phyloP scores from a whole-genome alignment of 2,888 invertebrate species.

The Apomyelois bistriatella region DNA sequence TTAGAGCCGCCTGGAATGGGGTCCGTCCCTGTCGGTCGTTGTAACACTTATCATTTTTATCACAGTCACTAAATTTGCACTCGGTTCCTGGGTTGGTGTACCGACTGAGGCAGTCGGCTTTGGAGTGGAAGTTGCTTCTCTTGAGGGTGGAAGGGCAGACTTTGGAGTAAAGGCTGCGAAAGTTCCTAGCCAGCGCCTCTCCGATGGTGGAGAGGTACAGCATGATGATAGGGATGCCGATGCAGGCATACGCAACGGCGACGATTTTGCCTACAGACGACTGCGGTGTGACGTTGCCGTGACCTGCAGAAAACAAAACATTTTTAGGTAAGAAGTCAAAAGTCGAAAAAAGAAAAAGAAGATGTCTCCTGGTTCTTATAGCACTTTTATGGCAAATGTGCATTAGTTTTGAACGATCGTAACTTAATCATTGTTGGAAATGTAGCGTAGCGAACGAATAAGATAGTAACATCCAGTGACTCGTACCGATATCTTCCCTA shows the following conservation, averaged over 20 bases:
- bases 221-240: constrained; percentile 93
- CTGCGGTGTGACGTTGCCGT: constrained; percentile 90
- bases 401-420: too few species aligned
- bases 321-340: not conserved
- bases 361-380: not conserved
- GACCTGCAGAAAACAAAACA: constrained; percentile 78
- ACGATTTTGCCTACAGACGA: constrained; percentile 89
- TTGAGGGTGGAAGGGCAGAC: constrained; percentile 49
- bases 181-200: constrained; percentile 88
- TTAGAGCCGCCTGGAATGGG: constrained; percentile 69
- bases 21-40: constrained; percentile 44
- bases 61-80: constrained; percentile 37
- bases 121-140: constrained; percentile 41
- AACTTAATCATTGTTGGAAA: too few species aligned
- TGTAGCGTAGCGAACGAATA: too few species aligned
- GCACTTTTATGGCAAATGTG: too few species aligned
- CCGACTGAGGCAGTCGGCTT: constrained; percentile 42
- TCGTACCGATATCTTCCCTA: too few species aligned
- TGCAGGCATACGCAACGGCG: constrained; percentile 90
- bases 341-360: not conserved
- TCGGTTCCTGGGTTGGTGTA: constrained; percentile 29
- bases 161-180: constrained; percentile 85
- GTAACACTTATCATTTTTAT: constrained; percentile 35
- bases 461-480: too few species aligned
- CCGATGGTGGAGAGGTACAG: constrained; percentile 93